Evolutionary conservation across 2,113 vertebrate species (phyloP).

Genomic region (Tychaedon coryphoeus): DNA sequence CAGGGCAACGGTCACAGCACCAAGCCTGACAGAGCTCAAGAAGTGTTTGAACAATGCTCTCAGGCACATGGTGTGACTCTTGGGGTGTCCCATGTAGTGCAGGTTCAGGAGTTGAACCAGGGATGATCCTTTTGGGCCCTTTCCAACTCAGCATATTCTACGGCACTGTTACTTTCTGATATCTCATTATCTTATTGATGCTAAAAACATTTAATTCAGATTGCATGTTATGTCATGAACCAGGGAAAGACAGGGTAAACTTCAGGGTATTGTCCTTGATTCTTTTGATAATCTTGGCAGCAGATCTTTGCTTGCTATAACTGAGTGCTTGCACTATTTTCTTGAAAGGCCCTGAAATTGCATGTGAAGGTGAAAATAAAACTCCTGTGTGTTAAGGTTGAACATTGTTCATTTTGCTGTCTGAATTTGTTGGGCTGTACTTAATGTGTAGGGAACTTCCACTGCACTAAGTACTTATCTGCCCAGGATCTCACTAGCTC

Average conservation of each 20-base stretch:
- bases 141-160: background rate
- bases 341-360: background rate
- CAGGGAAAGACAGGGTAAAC: background rate
- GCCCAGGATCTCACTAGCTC: background rate
- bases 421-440: background rate
- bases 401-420: background rate
- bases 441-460: background rate
- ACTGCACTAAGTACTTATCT: background rate
- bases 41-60: background rate
- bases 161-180: background rate
- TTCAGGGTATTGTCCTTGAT: background rate
- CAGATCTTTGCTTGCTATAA: background rate
- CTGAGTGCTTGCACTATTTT: background rate
- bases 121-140: background rate
- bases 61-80: background rate
- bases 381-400: rapidly evolving
- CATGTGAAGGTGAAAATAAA: background rate
- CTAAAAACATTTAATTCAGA: background rate
- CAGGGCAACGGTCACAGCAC: background rate
- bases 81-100: background rate
- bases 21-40: background rate
- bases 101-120: background rate
- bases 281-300: background rate
- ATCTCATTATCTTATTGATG: background rate
- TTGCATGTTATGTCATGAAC: background rate